Conservation (phyloP, 2,888 invertebrate species). For the Drosophila villosipedis region DNA sequence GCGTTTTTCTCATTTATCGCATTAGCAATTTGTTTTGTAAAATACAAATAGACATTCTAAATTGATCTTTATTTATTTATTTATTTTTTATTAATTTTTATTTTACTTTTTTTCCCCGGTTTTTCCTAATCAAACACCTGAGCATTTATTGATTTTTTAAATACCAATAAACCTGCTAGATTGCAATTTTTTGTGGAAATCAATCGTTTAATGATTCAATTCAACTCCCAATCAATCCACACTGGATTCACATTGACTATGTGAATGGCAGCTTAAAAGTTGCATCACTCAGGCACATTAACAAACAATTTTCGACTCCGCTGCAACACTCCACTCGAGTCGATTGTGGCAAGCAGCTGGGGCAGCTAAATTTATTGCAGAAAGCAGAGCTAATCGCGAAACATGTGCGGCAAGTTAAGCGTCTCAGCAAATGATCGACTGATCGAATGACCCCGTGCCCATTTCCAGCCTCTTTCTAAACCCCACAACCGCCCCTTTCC, state of each 20-base stretch:
- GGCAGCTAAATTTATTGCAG: constrained; percentile 46
- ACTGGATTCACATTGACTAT: constrained; percentile 4
- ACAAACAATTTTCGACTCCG: constrained; percentile 21
- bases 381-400: constrained; percentile 66
- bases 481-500: not conserved
- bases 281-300: constrained; percentile 42
- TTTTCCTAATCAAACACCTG: too few species aligned
- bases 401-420: constrained; percentile 58
- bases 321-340: not conserved
- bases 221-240: constrained; percentile 4
- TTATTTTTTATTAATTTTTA: not conserved
- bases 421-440: constrained; percentile 35
- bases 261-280: constrained; percentile 19
- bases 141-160: not conserved
- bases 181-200: not conserved
- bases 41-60: not conserved
- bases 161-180: not conserved
- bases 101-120: not conserved
- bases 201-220: constrained; percentile 2
- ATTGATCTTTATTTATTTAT: not conserved
- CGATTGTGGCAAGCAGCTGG: constrained; percentile 46
- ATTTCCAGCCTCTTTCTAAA: constrained; percentile 5
- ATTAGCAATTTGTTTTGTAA: not conserved
- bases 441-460: constrained; percentile 30
- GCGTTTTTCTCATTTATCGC: not conserved